phyloP scores from a whole-genome alignment of 2,888 invertebrate species.

The Entomobrya multifasciata region DNA sequence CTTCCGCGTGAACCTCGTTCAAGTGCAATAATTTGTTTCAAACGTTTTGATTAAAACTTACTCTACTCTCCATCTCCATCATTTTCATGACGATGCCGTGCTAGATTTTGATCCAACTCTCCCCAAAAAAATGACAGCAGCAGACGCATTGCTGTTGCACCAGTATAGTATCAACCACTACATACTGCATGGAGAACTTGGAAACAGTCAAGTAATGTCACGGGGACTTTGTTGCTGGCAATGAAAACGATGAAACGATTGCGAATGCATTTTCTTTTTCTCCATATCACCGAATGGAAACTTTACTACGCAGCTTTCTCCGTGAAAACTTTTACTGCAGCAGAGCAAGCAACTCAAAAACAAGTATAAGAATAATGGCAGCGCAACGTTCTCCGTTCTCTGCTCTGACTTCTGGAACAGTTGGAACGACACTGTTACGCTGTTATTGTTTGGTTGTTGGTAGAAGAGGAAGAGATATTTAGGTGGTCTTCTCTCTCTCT shows the following conservation, averaged over 20 bases:
- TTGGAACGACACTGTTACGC: conserved; percentile 55
- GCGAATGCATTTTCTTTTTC: conserved; percentile 20
- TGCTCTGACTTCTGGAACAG: conserved; percentile 50
- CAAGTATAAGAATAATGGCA: background rate
- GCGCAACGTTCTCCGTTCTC: background rate
- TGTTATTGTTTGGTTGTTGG: conserved; percentile 52
- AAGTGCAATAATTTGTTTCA: background rate
- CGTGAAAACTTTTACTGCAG: conserved; percentile 34
- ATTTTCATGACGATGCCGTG: background rate
- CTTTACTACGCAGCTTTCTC: conserved; percentile 51
- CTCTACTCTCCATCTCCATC: background rate
- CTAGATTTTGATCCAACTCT: background rate
- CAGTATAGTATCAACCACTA: background rate
- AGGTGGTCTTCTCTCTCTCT: conserved; percentile 22
- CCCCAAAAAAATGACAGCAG: conserved; percentile 31
- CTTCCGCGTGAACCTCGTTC: background rate
- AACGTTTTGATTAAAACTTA: background rate
- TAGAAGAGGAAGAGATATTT: conserved; percentile 48
- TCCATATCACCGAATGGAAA: background rate
- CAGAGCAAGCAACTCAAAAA: conserved; percentile 15
- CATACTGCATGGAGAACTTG: background rate
- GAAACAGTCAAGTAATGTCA: conserved; percentile 28
- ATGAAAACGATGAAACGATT: conserved; percentile 27
- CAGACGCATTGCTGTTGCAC: background rate
- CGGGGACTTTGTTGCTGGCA: conserved; percentile 52